Evolutionary conservation across 2,113 vertebrate species (phyloP).

Genomic region (Peromyscus maniculatus): DNA sequence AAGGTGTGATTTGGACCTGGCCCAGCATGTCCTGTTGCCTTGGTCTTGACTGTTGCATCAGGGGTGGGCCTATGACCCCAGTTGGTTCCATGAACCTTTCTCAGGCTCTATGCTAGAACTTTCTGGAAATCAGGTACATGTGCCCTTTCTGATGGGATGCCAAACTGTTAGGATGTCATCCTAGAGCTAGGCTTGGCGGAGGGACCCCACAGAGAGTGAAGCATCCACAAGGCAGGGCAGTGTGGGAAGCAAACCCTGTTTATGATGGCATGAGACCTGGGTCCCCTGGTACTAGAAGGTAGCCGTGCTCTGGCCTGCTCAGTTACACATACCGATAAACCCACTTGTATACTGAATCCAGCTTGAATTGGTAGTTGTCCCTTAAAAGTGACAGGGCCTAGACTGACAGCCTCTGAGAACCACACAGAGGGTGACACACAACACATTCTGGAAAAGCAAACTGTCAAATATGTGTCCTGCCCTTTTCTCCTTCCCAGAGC

Average conservation of each 20-base stretch:
- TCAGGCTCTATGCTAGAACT: neutral
- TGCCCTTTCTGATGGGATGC: neutral
- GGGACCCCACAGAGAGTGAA: neutral
- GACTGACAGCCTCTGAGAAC: neutral
- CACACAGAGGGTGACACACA: neutral
- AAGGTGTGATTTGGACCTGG: neutral
- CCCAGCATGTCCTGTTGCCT: neutral
- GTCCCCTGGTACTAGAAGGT: neutral
- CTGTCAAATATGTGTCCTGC: neutral
- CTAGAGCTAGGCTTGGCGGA: neutral
- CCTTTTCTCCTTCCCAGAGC: neutral
- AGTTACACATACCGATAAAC: neutral
- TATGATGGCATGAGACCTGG: neutral
- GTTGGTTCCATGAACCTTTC: neutral
- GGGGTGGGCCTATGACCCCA: neutral
- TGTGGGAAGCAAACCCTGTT: neutral
- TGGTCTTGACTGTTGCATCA: neutral
- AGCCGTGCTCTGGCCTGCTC: neutral
- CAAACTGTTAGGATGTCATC: neutral
- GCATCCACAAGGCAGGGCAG: no score
- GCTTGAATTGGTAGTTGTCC: neutral
- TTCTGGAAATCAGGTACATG: neutral
- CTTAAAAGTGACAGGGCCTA: neutral
- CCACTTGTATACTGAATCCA: neutral
- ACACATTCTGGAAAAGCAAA: neutral